Percentiles rank a stretch among this genome's conserved stretches.
Conservation (phyloP, 2,888 invertebrate genomes). For the Diloba caeruleocephala region DNA sequence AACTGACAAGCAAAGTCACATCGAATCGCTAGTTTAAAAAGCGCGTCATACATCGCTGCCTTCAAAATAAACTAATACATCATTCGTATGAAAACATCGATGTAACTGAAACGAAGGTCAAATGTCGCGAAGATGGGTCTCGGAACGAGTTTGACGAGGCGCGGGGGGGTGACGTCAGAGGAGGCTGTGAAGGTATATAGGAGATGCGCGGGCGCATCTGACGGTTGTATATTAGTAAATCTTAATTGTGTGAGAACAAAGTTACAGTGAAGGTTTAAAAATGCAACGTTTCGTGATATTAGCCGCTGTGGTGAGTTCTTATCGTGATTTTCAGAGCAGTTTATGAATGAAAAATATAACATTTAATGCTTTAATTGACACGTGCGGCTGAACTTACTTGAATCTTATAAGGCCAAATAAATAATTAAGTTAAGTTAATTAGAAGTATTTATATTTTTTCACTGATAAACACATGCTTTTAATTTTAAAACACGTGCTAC, state of each 20-base stretch:
- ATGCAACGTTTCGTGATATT: conserved; percentile 78
- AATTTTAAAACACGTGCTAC: too few species aligned
- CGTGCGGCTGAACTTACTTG: too few species aligned
- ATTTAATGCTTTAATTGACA: too few species aligned
- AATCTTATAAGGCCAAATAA: too few species aligned
- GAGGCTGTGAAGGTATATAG: conserved; percentile 84
- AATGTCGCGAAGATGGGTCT: conserved; percentile 76
- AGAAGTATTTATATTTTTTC: too few species aligned
- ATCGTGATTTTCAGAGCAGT: neutral
- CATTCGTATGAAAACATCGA: conserved; percentile 54
- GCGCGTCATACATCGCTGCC: conserved; percentile 56
- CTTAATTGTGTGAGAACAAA: conserved; percentile 66
- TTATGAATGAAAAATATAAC: neutral
- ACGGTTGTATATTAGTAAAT: conserved; percentile 74
- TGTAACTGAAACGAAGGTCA: conserved; percentile 73
- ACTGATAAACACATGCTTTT: too few species aligned
- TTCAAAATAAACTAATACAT: conserved; percentile 41
- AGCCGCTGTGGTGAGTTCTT: conserved; percentile 73
- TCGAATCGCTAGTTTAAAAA: conserved; percentile 1
- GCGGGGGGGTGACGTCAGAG: conserved; percentile 76
- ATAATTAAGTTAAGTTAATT: too few species aligned
- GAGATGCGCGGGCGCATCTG: conserved; percentile 75
- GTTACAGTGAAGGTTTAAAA: conserved; percentile 64
- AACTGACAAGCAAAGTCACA: conserved; percentile 6
- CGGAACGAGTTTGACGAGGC: conserved; percentile 70